Evolutionary conservation across 1,140 invertebrate genomes (phyloP).

Genomic region (Pogonomyrmex barbatus): DNA sequence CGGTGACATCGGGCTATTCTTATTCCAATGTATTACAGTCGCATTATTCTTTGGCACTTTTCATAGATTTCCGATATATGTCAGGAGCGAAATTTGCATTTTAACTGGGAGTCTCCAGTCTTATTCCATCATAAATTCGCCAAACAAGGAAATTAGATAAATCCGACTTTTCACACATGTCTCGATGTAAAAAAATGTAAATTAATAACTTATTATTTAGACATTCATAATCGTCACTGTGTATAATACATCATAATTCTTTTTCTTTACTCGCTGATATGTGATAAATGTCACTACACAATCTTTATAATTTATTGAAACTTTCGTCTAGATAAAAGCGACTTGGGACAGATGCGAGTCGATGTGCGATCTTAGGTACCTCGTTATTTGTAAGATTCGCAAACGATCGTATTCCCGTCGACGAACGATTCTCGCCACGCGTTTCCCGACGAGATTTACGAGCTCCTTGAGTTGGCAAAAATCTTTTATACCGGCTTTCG

Average conservation of each 20-base stretch:
- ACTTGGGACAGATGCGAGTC: not conserved
- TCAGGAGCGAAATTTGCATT: conserved; percentile 23
- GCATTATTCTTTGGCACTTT: conserved; percentile 40
- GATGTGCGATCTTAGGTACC: not conserved
- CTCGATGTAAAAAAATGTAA: not conserved
- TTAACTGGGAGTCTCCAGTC: not conserved
- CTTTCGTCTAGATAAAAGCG: not conserved
- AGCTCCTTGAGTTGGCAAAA: conserved; percentile 68
- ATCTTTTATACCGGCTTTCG: conserved; percentile 64
- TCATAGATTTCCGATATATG: conserved; percentile 20
- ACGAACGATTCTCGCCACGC: conserved; percentile 8
- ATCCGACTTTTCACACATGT: not conserved
- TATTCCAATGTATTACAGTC: not conserved
- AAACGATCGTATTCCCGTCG: conserved; percentile 23
- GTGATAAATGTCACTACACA: not conserved
- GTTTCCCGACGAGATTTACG: conserved; percentile 61
- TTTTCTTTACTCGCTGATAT: not conserved
- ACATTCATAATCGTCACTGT: not conserved
- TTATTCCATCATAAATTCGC: conserved; percentile 36
- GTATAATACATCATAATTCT: not conserved
- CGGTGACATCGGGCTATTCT: conserved; percentile 15
- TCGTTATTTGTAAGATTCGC: conserved; percentile 13
- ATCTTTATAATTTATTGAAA: not conserved
- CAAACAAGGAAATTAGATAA: not conserved
- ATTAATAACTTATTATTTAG: not conserved